phyloP scores from a whole-genome alignment of 2,113 vertebrate genomes.

The Ciconia stormi region DNA sequence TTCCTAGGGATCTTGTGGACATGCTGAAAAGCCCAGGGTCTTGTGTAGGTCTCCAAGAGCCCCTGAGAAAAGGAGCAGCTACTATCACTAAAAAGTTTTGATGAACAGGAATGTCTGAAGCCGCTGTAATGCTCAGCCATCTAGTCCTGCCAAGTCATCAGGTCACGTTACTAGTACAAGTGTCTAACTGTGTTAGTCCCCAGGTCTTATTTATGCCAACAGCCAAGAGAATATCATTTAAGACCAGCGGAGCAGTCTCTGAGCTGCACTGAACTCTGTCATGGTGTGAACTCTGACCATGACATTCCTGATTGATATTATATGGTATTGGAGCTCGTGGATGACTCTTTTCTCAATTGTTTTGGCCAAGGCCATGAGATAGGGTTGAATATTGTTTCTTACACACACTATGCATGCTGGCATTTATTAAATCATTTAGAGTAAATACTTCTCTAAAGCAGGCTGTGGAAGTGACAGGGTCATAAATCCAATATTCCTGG shows the following conservation, averaged over 20 bases:
- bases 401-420: neutral
- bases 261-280: neutral
- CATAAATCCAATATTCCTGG: neutral
- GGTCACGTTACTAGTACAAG: neutral
- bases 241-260: neutral
- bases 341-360: neutral
- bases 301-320: neutral
- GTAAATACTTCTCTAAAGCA: neutral
- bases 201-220: neutral
- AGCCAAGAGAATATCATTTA: neutral
- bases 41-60: neutral
- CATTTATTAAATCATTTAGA: neutral
- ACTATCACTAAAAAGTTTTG: neutral
- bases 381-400: neutral
- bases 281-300: neutral
- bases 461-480: neutral
- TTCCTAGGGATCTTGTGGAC: neutral
- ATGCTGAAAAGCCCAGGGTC: neutral
- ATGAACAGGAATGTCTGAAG: neutral
- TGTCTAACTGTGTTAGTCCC: neutral
- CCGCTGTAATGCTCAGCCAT: neutral
- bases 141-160: neutral
- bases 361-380: neutral
- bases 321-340: neutral
- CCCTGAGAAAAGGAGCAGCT: neutral